Evolutionary conservation across 1,140 invertebrate genomes (phyloP).

Genomic region (Littorina saxatilis): DNA sequence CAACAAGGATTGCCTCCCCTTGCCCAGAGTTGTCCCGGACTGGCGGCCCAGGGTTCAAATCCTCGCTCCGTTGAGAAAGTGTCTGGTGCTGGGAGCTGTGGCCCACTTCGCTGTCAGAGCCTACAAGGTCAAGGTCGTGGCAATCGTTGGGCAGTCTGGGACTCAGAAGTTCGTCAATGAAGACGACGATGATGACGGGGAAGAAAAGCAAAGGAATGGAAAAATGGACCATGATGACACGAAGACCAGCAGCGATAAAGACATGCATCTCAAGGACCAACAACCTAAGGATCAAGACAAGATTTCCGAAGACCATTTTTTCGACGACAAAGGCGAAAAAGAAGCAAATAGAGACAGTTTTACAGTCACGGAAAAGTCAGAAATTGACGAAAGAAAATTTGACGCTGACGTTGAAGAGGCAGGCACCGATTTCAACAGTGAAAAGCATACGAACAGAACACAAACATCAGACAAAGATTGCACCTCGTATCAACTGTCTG

Average conservation of each 20-base stretch:
- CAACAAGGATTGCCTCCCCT: constrained; percentile 27
- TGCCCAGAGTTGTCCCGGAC: constrained; percentile 18
- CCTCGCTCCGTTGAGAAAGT: constrained; percentile 21
- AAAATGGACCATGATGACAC: not conserved
- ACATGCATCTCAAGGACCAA: too few species aligned
- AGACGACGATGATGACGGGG: not conserved
- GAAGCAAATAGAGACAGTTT: not conserved
- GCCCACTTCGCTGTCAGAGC: constrained; percentile 26
- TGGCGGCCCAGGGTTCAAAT: constrained; percentile 12
- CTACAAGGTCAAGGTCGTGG: constrained; percentile 12
- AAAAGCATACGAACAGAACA: not conserved
- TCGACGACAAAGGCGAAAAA: not conserved
- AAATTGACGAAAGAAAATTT: too few species aligned
- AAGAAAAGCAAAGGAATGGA: not conserved
- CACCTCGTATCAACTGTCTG: not conserved
- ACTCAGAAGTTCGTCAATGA: constrained; percentile 2
- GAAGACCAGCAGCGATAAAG: too few species aligned
- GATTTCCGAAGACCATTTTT: too few species aligned
- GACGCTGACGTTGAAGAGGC: not conserved
- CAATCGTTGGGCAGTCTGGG: not conserved
- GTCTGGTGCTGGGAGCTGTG: constrained; percentile 11
- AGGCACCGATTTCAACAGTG: not conserved
- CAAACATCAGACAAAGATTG: not conserved
- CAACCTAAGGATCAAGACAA: too few species aligned
- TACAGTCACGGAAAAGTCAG: not conserved